phyloP scores from a whole-genome alignment of 37 sponge, comb jelly and placozoan species.

The Diacarnus erythraeanus region DNA sequence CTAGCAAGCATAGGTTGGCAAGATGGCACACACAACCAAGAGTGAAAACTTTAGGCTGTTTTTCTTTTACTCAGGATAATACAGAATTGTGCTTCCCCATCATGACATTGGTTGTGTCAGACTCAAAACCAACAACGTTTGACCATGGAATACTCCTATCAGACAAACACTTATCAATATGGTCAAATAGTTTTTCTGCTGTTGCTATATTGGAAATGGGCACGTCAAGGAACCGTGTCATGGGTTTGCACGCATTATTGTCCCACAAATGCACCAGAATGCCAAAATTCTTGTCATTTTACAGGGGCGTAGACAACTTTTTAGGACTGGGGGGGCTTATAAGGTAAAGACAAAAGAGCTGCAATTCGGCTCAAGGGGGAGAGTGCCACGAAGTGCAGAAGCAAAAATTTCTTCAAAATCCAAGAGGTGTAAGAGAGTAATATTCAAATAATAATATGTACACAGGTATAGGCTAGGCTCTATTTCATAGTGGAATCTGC shows the following conservation, averaged over 20 bases:
- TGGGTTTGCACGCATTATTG: neutral
- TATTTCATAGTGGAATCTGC: no score
- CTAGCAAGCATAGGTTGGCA: neutral
- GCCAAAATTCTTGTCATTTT: slow-evolving; percentile 2
- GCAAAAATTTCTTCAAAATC: no score
- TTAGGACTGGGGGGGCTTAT: no score
- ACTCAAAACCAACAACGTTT: slow-evolving; percentile 15
- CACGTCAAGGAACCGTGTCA: slow-evolving; percentile 34
- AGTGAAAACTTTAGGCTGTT: slow-evolving; percentile 24
- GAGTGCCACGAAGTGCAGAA: no score
- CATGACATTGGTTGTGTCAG: slow-evolving; percentile 26
- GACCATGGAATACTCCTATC: slow-evolving; percentile 5
- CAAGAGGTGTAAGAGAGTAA: no score
- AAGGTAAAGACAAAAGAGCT: no score
- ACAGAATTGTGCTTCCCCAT: slow-evolving; percentile 30
- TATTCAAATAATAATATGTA: no score
- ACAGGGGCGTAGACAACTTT: no score
- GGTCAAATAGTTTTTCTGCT: slow-evolving; percentile 36
- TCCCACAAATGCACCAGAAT: slow-evolving; percentile 50
- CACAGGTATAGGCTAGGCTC: no score
- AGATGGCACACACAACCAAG: slow-evolving; percentile 10
- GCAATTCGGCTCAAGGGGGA: no score
- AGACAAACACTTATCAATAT: neutral
- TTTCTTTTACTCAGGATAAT: slow-evolving; percentile 7
- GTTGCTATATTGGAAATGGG: slow-evolving; percentile 32